Evolutionary conservation across 2,888 invertebrate species (phyloP), one percentile per base, ranked within the genome.

Genomic region (Aricia artaxerxes): DNA sequence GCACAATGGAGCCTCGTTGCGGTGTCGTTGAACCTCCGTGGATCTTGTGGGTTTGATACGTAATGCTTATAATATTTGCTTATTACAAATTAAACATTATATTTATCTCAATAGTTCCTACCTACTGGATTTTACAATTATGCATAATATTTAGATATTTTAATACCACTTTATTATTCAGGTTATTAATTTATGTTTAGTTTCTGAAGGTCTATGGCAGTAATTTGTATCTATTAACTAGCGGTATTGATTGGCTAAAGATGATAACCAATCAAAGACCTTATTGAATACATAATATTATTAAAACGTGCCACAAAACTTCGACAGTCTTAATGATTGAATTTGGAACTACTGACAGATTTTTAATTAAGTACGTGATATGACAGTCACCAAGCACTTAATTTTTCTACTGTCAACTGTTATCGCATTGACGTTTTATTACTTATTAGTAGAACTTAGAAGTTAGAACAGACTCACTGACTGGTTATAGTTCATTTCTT

Each of bases 11-110:
- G 38, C 4, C 53, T 16, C 31, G 24, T 35, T 57, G 2, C 16
- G 35, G 16, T 16, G 76, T 76, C 76, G 49, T 76, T 76, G 76
- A 76, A 57, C 76, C 24, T 35, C 35, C 49, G 76, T 76, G 76
- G 53, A 76, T 76, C 24, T 53, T 53, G 53, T 76, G 31, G 76
- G 57, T 16, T 53, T 76, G 24, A 75, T 75, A 75, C 75, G 44
- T 76, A 76, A 76, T 76, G 76, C 76, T 57, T 76, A 57, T 57
- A 76, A 76, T 76, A 76, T 53, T 75, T 57, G 76, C 31, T 57
- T 76, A 75, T 9, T 24, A 44, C n/a, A 11, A 44, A 44, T 44
- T 73, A 73, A 44, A n/a, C 44, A 16, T 9, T 9, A 31, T 64
- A 64, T 11, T 31, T 31, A 64, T 31, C 9, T 31, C 4, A 9